phyloP scores from a whole-genome alignment of 2,797 vertebrate species.

The Smutsia temminckii region DNA sequence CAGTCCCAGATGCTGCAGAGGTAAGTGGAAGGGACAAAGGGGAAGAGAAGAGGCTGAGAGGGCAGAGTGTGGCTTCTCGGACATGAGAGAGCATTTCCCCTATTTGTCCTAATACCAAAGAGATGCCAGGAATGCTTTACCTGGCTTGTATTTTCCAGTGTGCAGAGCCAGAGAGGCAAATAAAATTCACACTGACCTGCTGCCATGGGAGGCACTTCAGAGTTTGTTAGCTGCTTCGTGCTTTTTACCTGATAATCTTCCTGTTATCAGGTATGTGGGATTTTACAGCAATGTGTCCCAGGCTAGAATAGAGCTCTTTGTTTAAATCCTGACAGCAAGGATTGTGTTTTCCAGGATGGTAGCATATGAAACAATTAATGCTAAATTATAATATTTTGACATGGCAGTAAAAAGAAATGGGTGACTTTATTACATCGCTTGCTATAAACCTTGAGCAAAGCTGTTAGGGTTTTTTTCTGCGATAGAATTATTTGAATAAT shows the following conservation, averaged over 20 bases:
- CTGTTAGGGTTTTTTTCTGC: not conserved
- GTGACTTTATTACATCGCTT: slow-evolving; percentile 22
- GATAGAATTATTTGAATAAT: not conserved
- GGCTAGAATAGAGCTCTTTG: slow-evolving; percentile 19
- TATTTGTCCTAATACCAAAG: not conserved
- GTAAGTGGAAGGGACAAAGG: not conserved
- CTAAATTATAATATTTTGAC: slow-evolving; percentile 32
- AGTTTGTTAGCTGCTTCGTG: not conserved
- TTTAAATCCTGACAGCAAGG: slow-evolving; percentile 29
- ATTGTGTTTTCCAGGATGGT: slow-evolving; percentile 45
- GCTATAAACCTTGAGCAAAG: slow-evolving; percentile 12
- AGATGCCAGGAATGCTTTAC: not conserved
- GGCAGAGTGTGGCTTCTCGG: not conserved
- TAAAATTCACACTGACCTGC: not conserved
- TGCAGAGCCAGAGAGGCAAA: not conserved
- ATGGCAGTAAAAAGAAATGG: slow-evolving; percentile 3
- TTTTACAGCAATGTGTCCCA: not conserved
- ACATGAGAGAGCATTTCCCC: accelerated
- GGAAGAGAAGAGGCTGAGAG: not conserved
- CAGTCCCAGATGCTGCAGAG: not conserved
- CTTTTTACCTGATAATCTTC: not conserved
- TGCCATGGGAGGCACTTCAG: not conserved
- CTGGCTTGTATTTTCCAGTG: not conserved
- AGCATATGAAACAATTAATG: slow-evolving; percentile 61
- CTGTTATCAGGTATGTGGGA: slow-evolving; percentile 3